Base-by-base conservation (phyloP, 2,797 vertebrate genomes). In the Molossus molossus region DNA sequence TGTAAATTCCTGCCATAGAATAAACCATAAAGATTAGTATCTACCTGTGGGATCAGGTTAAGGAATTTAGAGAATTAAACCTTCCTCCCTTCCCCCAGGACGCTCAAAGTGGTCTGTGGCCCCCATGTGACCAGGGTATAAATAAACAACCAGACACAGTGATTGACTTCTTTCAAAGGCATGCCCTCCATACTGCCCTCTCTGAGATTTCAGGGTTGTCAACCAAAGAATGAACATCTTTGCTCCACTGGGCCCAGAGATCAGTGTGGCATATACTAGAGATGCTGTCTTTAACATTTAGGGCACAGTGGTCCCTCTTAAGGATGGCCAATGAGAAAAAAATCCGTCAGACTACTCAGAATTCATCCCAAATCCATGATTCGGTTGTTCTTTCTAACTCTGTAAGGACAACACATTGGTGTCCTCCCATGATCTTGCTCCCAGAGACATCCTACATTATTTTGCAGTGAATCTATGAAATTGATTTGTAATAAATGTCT, bases 381-480 rank as follows among this genome's bases (percentile, higher is more conserved):
- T 83, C 25, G 20, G n/a, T 91, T 95, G 72, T 64, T 93, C 93
- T 96, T 84, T 91, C 33, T 87, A 95, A 96, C 85, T 62, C 92
- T 88, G 27, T 85, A 82, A 96, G 90, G 95, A 92, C 73, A 89
- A 93, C 87, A 94, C 95, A 96, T 94, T 88, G 84, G 79, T 93
- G 69, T 60, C 87, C 60, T 96, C 91, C 91, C 86, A 81, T 94
- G 65, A 65, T 93, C 76, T 91, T 94, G 91, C 87, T 85, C 85
- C 69, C 64, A 95, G 77, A 93, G 93, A 90, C 55, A 95, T 90
- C 96, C 62, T 90, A 67, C 70, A 94, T 96, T 94, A 94, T 96
- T 97, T 96, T 96, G 95, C 77, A 86, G 72, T 96, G 93, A 96
- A 96, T 96, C 96, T 96, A 94, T 97, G 96, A 95, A 97, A 97